Base-by-base conservation (phyloP, 1,140 invertebrate species). In the Achatina immaculata region DNA sequence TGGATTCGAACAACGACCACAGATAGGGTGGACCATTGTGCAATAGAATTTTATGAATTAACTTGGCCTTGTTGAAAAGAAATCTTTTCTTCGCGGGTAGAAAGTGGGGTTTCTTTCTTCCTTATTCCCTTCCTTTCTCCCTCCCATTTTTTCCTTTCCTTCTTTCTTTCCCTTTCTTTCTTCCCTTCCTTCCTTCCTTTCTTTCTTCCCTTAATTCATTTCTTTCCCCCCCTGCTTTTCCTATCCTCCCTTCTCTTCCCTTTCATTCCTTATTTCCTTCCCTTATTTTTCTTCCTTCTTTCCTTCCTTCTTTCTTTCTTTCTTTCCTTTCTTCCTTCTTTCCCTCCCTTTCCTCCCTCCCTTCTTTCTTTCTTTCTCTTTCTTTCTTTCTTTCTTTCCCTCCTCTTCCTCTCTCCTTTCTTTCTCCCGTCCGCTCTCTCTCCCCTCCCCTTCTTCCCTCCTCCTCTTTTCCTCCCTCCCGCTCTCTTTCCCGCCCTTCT, bases 301-400 rank as follows among this genome's bases (percentile, higher is more conserved):
- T 31, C 38, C 36, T 40, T 40, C 38, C 3, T 43, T 43, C 14
- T 42, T 42, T 1, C 38, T 48, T 62, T 42, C 11, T 48, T 62
- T 42, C 16, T 42, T 62, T 48, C 28, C 31, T 51, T 40, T 51
- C 45, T 36, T 55, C 36, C 36, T 34, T 38, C n/a, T 48, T 4
- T 48, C n/a, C 72, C 4, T 38, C 42, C 43, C 4, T 0, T 11
- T 42, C 48, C 6, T 3, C 72, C 45, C 43, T n/a, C 43, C 45
- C 36, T 74, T 31, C 48, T 31, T 74, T 40, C 36, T 42, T 0
- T 4, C 36, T 34, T 6, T 48, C 72, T 77, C 51, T 62, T 38
- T 62, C 75, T 77, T 42, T 38, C 36, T 77, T 48, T 62, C n/a
- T 48, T 55, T 62, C 34, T 62, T 62, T 1, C 36, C 38, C 55